These are phyloP conservation scores for Hemaris fuciformis DNA, from an alignment of 2,888 invertebrate genomes.

Conservation along the genomic window DNA sequence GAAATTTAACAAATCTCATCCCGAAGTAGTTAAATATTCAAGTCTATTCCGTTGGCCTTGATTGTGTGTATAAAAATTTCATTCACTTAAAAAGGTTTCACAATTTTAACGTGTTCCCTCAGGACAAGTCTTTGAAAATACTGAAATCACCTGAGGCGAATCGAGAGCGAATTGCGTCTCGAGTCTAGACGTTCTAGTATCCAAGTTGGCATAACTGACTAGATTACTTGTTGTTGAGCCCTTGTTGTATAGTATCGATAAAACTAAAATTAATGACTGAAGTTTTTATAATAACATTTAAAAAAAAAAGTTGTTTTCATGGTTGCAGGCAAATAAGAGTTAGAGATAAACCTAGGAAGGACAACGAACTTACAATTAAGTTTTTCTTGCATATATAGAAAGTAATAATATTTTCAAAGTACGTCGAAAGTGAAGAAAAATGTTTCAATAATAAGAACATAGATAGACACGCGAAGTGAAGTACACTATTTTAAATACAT, in stretches of 20 bases:
- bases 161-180: background rate
- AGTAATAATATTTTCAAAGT: too few species aligned
- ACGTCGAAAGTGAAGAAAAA: too few species aligned
- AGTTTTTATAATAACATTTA: too few species aligned
- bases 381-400: too few species aligned
- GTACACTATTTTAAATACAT: too few species aligned
- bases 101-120: background rate
- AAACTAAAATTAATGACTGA: too few species aligned
- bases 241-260: background rate
- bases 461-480: too few species aligned
- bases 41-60: background rate
- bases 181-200: background rate
- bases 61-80: slow-evolving; percentile 1
- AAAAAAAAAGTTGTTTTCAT: too few species aligned
- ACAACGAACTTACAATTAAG: too few species aligned
- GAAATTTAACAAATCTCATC: background rate
- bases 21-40: background rate
- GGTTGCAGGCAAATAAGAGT: too few species aligned
- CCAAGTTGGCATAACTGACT: background rate
- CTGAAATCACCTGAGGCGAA: background rate
- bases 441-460: too few species aligned
- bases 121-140: background rate
- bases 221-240: background rate
- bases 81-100: background rate
- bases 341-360: too few species aligned